Evolutionary conservation across 2,113 vertebrate genomes (phyloP).

Genomic region (Mobula birostris): DNA sequence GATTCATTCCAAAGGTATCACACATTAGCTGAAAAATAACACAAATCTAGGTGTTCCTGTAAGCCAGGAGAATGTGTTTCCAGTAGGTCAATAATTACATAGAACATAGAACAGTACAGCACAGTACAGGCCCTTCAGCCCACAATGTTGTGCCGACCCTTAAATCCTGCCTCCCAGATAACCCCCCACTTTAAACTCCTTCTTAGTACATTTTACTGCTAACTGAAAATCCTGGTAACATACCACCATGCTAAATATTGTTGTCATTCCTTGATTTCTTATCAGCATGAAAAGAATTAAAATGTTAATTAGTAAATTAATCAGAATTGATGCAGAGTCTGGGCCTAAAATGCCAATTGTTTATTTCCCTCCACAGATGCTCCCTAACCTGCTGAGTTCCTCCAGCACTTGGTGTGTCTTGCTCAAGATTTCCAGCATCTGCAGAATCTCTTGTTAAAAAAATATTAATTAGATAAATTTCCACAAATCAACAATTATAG

Average conservation of each 20-base stretch:
- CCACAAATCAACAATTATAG: too few relatives aligned
- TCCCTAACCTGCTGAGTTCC: too few relatives aligned
- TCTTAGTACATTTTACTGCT: background rate
- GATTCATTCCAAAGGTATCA: background rate
- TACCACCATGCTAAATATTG: background rate
- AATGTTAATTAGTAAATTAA: background rate
- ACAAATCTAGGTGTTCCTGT: background rate
- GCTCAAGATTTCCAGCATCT: too few relatives aligned
- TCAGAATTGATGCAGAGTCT: background rate
- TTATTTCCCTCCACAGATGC: too few relatives aligned
- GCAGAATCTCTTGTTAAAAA: background rate
- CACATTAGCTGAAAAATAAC: background rate
- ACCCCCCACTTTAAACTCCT: background rate
- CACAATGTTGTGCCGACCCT: too few relatives aligned
- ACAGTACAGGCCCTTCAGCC: too few relatives aligned
- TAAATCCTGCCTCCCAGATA: too few relatives aligned
- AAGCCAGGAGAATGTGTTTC: background rate
- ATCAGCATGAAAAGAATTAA: background rate
- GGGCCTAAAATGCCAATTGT: too few relatives aligned
- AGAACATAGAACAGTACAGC: too few relatives aligned
- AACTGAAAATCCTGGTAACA: background rate
- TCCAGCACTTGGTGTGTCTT: too few relatives aligned
- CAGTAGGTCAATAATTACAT: background rate
- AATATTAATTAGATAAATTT: background rate
- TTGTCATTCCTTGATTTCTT: background rate